Base-by-base conservation (phyloP, 2,113 vertebrate genomes). In the Anthoscopus minutus region DNA sequence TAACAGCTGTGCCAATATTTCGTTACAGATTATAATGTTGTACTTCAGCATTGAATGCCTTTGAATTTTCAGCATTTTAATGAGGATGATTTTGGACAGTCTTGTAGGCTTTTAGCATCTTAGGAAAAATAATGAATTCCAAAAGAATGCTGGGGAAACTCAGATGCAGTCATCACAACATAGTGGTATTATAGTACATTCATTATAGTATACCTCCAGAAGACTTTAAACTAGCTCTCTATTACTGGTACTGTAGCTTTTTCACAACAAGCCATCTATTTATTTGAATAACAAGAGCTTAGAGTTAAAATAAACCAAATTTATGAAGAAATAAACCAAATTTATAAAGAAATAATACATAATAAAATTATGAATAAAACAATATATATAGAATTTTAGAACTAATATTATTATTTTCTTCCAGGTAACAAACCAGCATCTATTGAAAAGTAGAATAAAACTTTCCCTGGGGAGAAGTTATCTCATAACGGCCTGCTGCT, bases 401-500 rank as follows among this genome's bases (percentile, higher is more conserved):
- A 50, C 45, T 10, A 37, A 57, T 57, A 42, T 8, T 64, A 70
- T 85, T 65, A 7, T 80, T 69, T 79, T 61, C 47, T 88, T 93
- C 10, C 14, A 47, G 58, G 72, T 64, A 64, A 62, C 35, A 70
- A 88, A 31, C 42, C 35, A n/a, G 11, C 47, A 51, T 73, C 67
- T 83, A 24, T 27, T 88, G 72, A 92, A 86, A 90, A 19, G 17
- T 77, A 54, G 72, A 81, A 88, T 90, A 74, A 66, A 88, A 86
- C 30, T 54, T 92, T 23, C 92, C 91, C 88, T 78, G 35, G 47
- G 58, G 90, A 78, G 15, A 88, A 86, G 47, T 62, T 95, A 73
- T 77, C 76, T 96, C 82, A 92, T 94, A 95, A 93, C 27, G 73
- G 76, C 71, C 90, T 88, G 88, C 86, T 95, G 92, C 86, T 88